Base-by-base conservation (phyloP, 2,113 vertebrate species). In the Cyprinus carpio region DNA sequence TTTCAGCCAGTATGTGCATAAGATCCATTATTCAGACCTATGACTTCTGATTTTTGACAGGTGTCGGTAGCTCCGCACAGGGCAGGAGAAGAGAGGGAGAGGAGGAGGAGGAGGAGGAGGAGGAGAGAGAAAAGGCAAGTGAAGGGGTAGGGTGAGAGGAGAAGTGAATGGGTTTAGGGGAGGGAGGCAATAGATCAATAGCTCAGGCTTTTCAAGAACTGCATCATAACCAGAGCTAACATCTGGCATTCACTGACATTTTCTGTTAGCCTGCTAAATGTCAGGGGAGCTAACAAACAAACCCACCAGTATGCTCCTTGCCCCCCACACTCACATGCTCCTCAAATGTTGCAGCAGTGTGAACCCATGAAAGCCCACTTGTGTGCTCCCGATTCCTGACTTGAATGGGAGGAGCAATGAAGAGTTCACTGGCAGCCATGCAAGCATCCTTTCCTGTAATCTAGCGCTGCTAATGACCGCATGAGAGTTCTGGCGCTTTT, bases 191-290 rank as follows among this genome's bases (percentile, higher is more conserved):
- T 88, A 77, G 90, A 90, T 92, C 90, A 92, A 90, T 91, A 87
- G 90, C 90, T 90, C 69, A 85, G 83, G 89, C 84, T 89, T 90
- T 85, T 89, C 88, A 87, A 83, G 91, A 78, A 58, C 87, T 82
- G 84, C 78, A 90, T 91, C 89, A 88, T 92, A 93, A 92, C 89
- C 89, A 83, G 89, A 88, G 90, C 91, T 92, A 92, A 91, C 91
- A 89, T 87, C 89, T 93, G 92, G 87, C 90, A 94, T 94, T 94
- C 90, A 77, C 46, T 93, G 93, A 94, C 93, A 94, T 95, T 95
- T 94, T 91, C 91, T 89, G 86, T 88, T 71, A 75, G 86, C 88
- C 87, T 92, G 88, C 88, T 91, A 93, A 94, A 94, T 94, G 93
- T 94, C 93, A 94, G 79, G 83, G 87, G 88, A 89, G 83, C 85